Conservation (phyloP, 2,113 vertebrate species). For the Eira barbara region DNA sequence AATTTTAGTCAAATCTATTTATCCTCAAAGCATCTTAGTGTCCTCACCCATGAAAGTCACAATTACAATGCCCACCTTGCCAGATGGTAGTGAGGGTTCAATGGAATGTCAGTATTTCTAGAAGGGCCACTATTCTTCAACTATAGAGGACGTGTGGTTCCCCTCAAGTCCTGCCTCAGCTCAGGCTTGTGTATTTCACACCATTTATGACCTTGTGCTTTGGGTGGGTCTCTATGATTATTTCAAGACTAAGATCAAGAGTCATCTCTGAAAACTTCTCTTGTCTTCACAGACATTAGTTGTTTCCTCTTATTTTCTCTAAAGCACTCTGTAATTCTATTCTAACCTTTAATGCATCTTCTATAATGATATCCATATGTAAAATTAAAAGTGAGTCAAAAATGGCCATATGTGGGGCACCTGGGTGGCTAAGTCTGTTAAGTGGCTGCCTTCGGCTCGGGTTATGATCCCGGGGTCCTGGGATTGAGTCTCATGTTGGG, state of each 20-base stretch:
- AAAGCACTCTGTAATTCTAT: neutral
- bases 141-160: neutral
- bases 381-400: neutral
- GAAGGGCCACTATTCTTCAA: neutral
- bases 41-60: neutral
- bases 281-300: neutral
- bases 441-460: rapidly evolving
- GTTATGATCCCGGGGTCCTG: too few species aligned
- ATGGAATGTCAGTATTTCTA: neutral
- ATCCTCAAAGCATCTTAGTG: neutral
- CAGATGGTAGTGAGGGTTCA: neutral
- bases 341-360: neutral
- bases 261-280: neutral
- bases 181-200: neutral
- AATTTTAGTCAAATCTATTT: neutral
- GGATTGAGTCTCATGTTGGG: too few species aligned
- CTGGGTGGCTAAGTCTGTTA: too few species aligned
- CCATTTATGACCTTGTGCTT: too few species aligned
- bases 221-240: neutral
- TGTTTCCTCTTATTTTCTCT: neutral
- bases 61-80: neutral
- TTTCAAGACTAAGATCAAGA: neutral
- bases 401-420: neutral
- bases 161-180: neutral
- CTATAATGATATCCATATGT: neutral